Evolutionary conservation across 2,888 invertebrate species (phyloP).

Genomic region (Autographa pulchrina): DNA sequence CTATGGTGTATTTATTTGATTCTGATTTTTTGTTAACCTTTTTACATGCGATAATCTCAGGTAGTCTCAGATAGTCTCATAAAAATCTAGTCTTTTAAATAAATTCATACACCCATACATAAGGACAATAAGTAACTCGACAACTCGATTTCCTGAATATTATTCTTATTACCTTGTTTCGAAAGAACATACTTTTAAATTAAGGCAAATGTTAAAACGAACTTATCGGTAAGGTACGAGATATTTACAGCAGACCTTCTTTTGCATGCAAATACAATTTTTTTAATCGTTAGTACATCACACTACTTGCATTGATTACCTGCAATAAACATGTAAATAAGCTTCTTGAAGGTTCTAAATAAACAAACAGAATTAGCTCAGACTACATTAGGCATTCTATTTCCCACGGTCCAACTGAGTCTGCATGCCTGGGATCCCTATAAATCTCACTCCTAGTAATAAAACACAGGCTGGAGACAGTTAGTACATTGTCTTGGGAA

Average conservation of each 20-base stretch:
- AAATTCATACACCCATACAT: not conserved
- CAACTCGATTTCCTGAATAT: conserved; percentile 4
- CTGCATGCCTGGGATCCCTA: not conserved
- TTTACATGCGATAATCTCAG: not conserved
- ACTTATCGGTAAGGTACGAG: not conserved
- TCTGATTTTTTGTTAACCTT: too few relatives aligned
- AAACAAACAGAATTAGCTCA: not conserved
- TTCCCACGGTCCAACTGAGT: conserved; percentile 7
- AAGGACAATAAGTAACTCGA: not conserved
- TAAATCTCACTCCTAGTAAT: conserved; percentile 13
- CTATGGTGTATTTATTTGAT: too few relatives aligned
- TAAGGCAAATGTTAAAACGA: not conserved
- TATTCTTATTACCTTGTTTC: not conserved
- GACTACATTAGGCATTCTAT: conserved; percentile 10
- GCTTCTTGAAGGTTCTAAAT: not conserved
- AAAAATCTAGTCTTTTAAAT: not conserved
- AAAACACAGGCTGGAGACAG: not conserved
- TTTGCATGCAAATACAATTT: not conserved
- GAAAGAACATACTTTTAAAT: not conserved
- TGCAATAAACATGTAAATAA: not conserved
- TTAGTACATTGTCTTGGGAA: not conserved
- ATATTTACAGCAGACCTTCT: not conserved
- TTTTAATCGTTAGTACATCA: not conserved
- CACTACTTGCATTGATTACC: not conserved
- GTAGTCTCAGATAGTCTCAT: too few relatives aligned